A percentile compares a stretch with the other conserved stretches of the same genome.
These are phyloP conservation scores for Sparidentex hasta DNA, from an alignment of 2,797 vertebrate genomes.

Conservation along the genomic window DNA sequence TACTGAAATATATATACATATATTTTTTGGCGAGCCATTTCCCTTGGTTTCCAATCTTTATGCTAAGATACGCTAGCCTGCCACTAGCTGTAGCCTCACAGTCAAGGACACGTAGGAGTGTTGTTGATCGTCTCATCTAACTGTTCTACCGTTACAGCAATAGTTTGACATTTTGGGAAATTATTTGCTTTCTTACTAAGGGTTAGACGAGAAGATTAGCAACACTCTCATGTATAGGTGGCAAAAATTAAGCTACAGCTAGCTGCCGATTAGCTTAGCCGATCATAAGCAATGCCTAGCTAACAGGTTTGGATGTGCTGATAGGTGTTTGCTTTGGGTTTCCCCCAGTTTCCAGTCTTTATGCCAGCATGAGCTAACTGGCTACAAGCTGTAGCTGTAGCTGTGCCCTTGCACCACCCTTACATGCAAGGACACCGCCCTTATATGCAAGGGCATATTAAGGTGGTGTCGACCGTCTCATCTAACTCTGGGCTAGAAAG, in stretches of 20 bases:
- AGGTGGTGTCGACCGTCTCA: background rate
- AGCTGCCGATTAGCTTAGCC: background rate
- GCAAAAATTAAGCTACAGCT: background rate
- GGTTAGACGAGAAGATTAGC: background rate
- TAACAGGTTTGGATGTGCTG: too few relatives aligned
- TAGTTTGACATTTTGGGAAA: conserved; percentile 13
- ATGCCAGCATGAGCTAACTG: background rate
- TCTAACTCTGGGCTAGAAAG: conserved; percentile 7
- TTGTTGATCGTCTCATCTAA: too few relatives aligned
- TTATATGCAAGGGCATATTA: too few relatives aligned
- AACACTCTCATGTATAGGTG: background rate
- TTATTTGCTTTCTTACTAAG: background rate
- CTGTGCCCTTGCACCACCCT: too few relatives aligned
- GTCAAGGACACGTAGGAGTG: background rate
- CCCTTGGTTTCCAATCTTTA: background rate
- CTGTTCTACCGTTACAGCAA: conserved; percentile 27
- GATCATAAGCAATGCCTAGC: background rate
- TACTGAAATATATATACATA: too few relatives aligned
- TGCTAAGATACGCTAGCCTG: background rate
- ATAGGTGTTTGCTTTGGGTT: background rate
- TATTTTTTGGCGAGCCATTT: background rate
- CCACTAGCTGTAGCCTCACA: background rate
- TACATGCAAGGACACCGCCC: too few relatives aligned
- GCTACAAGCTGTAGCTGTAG: background rate
- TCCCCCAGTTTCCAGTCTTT: background rate